Base-by-base conservation (phyloP, 2,888 invertebrate species). In the Tetragonisca angustula region DNA sequence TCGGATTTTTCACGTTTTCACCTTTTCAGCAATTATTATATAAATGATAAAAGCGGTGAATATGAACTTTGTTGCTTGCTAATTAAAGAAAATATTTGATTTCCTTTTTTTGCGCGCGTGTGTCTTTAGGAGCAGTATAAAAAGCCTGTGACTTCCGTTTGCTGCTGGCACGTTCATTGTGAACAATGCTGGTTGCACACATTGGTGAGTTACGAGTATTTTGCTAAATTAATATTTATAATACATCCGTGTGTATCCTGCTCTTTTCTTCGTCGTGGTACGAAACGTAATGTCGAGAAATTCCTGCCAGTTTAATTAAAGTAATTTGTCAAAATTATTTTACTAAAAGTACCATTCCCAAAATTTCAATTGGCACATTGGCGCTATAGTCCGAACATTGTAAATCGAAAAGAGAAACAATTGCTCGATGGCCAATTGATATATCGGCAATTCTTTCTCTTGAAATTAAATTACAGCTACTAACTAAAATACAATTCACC, bases 91-190 rank as follows among this genome's bases (percentile, higher is more conserved):
- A 68, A 56, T 43, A 5, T 49, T 43, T 59, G 0, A 13, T 75
- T 62, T 15, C 2, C 67, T 15, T 74, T 11, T 43, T 43, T 43
- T 43, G 9, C 9, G 43, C 9, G 43, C 9, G 43, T 43, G 21
- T 77, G 70, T 71, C 69, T 49, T 32, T 92, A 96, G 96, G 98
- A 98, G 75, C 96, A 97, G 52, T 98, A 98, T 94, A 96, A 96
- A 77, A 97, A 97, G 62, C 98, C 99, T 0, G 97, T 98, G 11
- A 98, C 98, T 75, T 99, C 99, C 1, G 97, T 98, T 83, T 98
- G 98, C 92, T 99, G 99, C 94, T 99, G 99, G 99, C 99, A 99
- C 94, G 98, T 99, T 0, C 98, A 99, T 94, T 99, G 99, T 92
- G 98, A 99, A 95, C 96, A 96, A 87, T 97, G 97, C 93, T 97